A percentile compares a stretch with the other conserved stretches of the same genome.
phyloP scores from a whole-genome alignment of 30 jellyfish, hydroid and myxozoan genomes.

The Turritopsis rubra region DNA sequence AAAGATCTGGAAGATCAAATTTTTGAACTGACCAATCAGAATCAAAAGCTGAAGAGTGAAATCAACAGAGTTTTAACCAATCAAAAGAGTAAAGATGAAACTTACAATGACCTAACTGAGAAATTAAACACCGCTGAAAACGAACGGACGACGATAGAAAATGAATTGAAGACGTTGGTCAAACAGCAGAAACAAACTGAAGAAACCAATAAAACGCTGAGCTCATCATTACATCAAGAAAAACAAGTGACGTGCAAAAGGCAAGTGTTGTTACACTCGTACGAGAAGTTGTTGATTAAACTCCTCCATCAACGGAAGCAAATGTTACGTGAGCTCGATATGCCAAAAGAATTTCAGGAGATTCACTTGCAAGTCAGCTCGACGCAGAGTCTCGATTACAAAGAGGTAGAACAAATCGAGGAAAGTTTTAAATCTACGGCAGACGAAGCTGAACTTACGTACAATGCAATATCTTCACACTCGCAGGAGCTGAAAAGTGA shows the following conservation, averaged over 20 bases:
- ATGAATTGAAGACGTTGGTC: constrained; percentile 4
- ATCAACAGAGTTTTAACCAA: constrained; percentile 28
- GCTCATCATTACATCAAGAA: not conserved
- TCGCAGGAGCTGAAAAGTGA: not conserved
- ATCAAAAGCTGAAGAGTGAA: constrained; percentile 58
- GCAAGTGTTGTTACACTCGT: not conserved
- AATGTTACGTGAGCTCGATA: constrained; percentile 13
- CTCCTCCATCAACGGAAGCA: constrained; percentile 24
- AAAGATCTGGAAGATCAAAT: constrained; percentile 95
- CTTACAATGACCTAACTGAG: not conserved
- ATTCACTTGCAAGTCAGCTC: constrained; percentile 12
- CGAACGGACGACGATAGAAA: constrained; percentile 9
- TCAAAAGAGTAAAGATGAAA: constrained; percentile 34
- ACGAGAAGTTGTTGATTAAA: constrained; percentile 20
- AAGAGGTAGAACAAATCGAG: constrained; percentile 19
- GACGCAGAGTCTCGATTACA: constrained; percentile 27
- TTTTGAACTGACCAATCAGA: constrained; percentile 58
- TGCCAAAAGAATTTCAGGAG: constrained; percentile 23
- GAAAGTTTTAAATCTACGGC: constrained; percentile 22
- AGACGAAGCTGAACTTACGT: constrained; percentile 35
- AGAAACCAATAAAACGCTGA: not conserved
- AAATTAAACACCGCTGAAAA: not conserved
- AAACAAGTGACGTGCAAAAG: constrained; percentile 4
- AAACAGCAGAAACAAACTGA: not conserved
- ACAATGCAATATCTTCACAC: not conserved